These are phyloP conservation scores for Riparia riparia DNA, from an alignment of 2,113 vertebrate genomes.

Conservation along the genomic window DNA sequence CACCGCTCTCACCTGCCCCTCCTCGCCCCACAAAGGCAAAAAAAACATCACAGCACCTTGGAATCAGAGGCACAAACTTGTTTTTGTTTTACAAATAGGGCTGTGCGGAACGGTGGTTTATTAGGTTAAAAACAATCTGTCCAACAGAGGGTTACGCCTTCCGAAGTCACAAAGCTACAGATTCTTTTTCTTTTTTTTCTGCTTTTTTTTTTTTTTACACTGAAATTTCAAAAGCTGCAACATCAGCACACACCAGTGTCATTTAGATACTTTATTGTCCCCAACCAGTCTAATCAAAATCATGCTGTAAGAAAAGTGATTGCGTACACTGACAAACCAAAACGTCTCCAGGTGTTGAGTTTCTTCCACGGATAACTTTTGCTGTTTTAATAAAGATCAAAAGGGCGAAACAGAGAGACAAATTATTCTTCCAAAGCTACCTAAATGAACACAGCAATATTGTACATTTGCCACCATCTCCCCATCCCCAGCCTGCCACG, in stretches of 20 bases:
- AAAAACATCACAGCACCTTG: constrained; percentile 71
- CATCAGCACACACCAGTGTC: constrained; percentile 30
- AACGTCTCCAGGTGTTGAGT: background rate
- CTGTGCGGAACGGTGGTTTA: constrained; percentile 71
- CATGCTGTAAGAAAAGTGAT: constrained; percentile 51
- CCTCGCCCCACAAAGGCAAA: constrained; percentile 33
- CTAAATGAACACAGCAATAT: constrained; percentile 49
- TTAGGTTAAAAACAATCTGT: constrained; percentile 64
- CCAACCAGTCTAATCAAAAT: constrained; percentile 43
- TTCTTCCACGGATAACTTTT: background rate
- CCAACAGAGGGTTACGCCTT: constrained; percentile 24
- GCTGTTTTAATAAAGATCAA: constrained; percentile 20
- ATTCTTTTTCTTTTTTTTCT: background rate
- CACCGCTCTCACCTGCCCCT: background rate
- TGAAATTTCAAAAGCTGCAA: constrained; percentile 58
- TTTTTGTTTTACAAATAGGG: constrained; percentile 67
- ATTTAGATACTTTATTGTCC: constrained; percentile 39
- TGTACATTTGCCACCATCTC: constrained; percentile 5
- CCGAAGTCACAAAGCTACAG: constrained; percentile 41
- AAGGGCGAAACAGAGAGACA: constrained; percentile 31
- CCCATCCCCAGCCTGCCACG: background rate
- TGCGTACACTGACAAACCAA: background rate
- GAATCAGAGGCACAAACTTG: constrained; percentile 77
- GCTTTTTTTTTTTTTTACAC: background rate
- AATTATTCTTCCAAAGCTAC: constrained; percentile 1